These are phyloP conservation scores for Cheirogaleus major DNA, from an alignment of 2,797 vertebrate genomes.

Conservation along the genomic window DNA sequence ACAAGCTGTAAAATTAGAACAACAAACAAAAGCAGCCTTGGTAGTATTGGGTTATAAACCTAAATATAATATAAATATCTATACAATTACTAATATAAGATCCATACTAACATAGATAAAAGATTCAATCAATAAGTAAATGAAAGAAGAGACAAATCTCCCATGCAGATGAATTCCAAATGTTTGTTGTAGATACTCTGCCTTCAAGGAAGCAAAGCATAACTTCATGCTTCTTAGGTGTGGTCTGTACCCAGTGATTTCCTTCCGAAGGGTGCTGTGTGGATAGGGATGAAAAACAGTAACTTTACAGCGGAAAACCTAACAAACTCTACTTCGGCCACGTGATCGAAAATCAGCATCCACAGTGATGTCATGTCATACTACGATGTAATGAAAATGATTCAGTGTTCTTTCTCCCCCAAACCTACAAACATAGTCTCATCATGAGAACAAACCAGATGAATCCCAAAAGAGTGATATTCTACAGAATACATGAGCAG, in stretches of 20 bases:
- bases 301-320: neutral
- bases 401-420: no score
- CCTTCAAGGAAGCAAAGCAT: neutral
- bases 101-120: neutral
- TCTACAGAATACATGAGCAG: neutral
- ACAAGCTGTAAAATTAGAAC: neutral
- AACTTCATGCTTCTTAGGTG: neutral
- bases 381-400: neutral
- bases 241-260: neutral
- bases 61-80: neutral
- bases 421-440: neutral
- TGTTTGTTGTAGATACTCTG: neutral
- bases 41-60: neutral
- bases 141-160: neutral
- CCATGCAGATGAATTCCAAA: neutral
- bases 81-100: neutral
- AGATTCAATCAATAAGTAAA: neutral
- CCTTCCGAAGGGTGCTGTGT: neutral
- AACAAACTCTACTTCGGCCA: neutral
- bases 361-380: neutral
- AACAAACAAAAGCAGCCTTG: neutral
- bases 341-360: neutral
- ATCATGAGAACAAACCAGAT: neutral
- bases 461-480: neutral
- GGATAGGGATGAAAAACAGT: neutral